A percentile compares a stretch with the other conserved stretches of the same genome.
phyloP scores from a whole-genome alignment of 2,113 vertebrate genomes.

The Xyrauchen texanus region DNA sequence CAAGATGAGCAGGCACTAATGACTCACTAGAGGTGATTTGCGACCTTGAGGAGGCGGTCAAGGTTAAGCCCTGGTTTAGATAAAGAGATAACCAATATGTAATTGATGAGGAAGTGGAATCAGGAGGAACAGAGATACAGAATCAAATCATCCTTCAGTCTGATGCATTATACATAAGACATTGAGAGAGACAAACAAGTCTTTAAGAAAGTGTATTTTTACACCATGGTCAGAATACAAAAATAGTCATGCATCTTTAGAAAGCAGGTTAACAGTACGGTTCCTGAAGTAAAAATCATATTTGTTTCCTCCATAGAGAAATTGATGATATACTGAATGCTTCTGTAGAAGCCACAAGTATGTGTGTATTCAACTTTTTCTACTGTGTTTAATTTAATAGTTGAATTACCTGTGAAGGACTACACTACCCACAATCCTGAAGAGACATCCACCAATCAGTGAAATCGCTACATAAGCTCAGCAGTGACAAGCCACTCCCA shows the following conservation, averaged over 20 bases:
- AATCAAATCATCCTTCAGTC: not conserved
- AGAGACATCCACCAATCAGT: too few species aligned
- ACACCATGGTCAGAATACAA: not conserved
- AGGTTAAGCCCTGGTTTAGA: conserved; percentile 15
- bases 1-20: not conserved
- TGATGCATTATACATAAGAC: conserved; percentile 17
- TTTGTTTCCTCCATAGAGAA: too few species aligned
- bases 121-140: not conserved
- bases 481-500: too few species aligned
- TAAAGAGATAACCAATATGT: not conserved
- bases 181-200: not conserved
- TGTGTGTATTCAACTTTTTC: too few species aligned
- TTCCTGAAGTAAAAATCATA: too few species aligned
- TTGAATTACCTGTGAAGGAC: too few species aligned
- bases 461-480: too few species aligned
- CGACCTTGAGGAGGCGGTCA: conserved; percentile 5
- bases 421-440: too few species aligned
- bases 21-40: not conserved
- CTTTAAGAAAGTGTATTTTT: not conserved
- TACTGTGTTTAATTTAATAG: too few species aligned
- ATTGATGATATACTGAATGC: too few species aligned
- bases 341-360: too few species aligned
- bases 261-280: too few species aligned
- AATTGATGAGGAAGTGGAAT: conserved; percentile 12
- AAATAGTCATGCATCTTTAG: not conserved